These are phyloP conservation scores for Lissonota sp. DNA, from an alignment of 2,888 invertebrate species.

Conservation along the genomic window DNA sequence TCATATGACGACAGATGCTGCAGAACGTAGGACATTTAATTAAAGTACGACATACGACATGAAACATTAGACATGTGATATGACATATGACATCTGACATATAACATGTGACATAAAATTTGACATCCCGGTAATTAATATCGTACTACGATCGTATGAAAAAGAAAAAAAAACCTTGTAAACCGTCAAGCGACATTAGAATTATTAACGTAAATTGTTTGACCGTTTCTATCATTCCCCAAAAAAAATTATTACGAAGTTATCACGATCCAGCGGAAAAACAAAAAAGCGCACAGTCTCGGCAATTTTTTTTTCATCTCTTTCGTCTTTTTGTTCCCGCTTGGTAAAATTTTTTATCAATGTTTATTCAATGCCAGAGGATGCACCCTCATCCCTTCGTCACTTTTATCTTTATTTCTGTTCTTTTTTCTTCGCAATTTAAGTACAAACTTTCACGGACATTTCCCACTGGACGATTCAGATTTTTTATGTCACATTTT, in stretches of 20 bases:
- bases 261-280: constrained; percentile 11
- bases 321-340: constrained; percentile 54
- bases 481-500: constrained; percentile 52
- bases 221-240: neutral
- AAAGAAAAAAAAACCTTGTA: constrained; percentile 8
- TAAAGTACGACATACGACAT: neutral
- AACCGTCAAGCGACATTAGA: neutral
- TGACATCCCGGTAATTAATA: too few relatives aligned
- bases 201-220: constrained; percentile 3
- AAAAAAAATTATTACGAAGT: neutral
- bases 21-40: neutral
- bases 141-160: neutral
- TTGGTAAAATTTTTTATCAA: constrained; percentile 46
- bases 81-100: neutral
- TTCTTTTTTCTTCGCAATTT: constrained; percentile 26
- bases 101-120: neutral
- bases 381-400: neutral
- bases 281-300: constrained; percentile 35
- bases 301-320: constrained; percentile 31
- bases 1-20: neutral
- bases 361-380: neutral
- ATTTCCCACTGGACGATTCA: constrained; percentile 42
- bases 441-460: constrained; percentile 53
- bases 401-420: constrained; percentile 1
- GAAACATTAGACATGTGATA: neutral